These are phyloP conservation scores for Apamea sordens DNA, from an alignment of 2,888 invertebrate genomes.

Conservation along the genomic window DNA sequence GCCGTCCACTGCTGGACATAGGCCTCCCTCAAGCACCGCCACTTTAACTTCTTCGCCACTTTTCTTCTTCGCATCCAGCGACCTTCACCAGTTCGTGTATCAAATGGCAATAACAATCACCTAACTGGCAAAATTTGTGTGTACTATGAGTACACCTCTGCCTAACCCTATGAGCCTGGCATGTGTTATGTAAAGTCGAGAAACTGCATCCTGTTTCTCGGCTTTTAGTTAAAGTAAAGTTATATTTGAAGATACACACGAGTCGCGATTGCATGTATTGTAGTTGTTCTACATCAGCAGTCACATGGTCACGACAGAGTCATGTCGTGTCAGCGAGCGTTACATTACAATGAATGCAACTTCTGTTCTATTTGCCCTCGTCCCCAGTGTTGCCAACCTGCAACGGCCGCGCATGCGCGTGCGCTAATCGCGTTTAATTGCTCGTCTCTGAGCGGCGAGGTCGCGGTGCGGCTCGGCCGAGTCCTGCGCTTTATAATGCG, in stretches of 20 bases:
- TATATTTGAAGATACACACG: not conserved
- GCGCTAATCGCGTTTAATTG: slow-evolving; percentile 66
- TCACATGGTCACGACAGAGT: not conserved
- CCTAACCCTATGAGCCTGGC: not conserved
- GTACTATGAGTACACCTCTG: not conserved
- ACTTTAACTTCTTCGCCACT: not conserved
- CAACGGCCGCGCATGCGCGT: slow-evolving; percentile 50
- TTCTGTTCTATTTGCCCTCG: slow-evolving; percentile 26
- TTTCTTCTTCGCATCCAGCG: not conserved
- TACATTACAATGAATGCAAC: slow-evolving; percentile 3
- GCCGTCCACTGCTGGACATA: not conserved
- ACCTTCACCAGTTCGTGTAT: not conserved
- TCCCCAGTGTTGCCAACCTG: slow-evolving; percentile 48
- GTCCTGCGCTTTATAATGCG: slow-evolving; percentile 45
- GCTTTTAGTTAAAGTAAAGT: too few species aligned
- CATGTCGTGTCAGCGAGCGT: not conserved
- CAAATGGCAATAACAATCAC: not conserved
- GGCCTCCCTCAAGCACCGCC: not conserved
- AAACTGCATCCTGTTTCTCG: not conserved
- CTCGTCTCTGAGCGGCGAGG: slow-evolving; percentile 17
- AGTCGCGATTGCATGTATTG: not conserved
- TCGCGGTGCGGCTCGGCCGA: slow-evolving; percentile 6
- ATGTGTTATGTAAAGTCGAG: not conserved
- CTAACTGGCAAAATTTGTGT: not conserved
- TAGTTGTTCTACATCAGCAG: not conserved